Evolutionary conservation across 2,888 invertebrate species (phyloP).

Genomic region (Apamea sordens): DNA sequence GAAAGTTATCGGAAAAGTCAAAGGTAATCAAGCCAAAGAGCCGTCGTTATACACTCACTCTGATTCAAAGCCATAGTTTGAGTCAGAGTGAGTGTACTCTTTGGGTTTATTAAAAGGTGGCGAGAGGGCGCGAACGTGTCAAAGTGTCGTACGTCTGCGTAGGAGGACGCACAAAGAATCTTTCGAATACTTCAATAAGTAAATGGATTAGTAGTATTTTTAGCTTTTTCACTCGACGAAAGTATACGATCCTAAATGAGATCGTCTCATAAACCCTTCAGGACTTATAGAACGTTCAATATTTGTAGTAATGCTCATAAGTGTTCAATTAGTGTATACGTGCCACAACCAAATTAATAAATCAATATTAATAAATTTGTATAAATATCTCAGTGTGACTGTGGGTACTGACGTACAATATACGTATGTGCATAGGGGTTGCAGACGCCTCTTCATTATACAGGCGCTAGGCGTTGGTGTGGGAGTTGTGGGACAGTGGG

Average conservation of each 20-base stretch:
- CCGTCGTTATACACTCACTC: not conserved
- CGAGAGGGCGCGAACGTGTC: conserved; percentile 47
- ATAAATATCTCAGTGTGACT: not conserved
- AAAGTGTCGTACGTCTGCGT: conserved; percentile 39
- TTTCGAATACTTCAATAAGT: conserved; percentile 21
- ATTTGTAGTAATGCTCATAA: not conserved
- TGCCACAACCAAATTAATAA: not conserved
- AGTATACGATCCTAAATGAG: not conserved
- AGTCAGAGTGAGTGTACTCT: conserved; percentile 62
- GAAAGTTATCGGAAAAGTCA: not conserved
- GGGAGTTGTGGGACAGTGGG: conserved; percentile 15
- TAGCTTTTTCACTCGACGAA: not conserved
- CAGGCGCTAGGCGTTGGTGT: conserved; percentile 10
- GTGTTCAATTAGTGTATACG: not conserved
- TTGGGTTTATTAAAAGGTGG: conserved; percentile 42
- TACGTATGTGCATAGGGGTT: conserved; percentile 19
- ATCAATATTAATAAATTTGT: not conserved
- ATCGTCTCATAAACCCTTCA: not conserved
- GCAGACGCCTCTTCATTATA: conserved; percentile 50
- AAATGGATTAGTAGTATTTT: conserved; percentile 20
- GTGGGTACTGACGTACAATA: not conserved
- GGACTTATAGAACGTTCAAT: not conserved
- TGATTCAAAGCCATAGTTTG: not conserved
- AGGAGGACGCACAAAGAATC: conserved; percentile 13
- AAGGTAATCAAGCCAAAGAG: conserved; percentile 11